Evolutionary conservation across 2,888 invertebrate species (phyloP), one percentile per base, ranked within the genome.

Genomic region (Lycophotia porphyrea): DNA sequence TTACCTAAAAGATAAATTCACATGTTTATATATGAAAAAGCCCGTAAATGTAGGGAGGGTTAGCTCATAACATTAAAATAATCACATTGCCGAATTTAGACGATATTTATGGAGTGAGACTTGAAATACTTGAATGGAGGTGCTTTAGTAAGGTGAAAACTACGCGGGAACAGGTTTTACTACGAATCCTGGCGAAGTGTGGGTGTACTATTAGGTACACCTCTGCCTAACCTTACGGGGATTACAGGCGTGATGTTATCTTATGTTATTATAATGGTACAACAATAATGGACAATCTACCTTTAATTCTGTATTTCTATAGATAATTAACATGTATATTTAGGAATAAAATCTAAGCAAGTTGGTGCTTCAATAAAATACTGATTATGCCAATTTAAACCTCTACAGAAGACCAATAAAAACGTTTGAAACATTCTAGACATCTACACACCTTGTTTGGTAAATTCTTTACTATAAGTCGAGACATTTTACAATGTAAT

Each of bases 401-500:
- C 15, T 34, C 15, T 9, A 8, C 11, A 64, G 0, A 7, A 24
- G 31, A 52, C 11, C 11, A 34, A 11, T 31, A 47, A 64, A 49
- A 52, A 34, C 15, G 36, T 24, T 42, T 27, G 18, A n/a, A 27
- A 34, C n/a, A 66, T 63, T 60, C 13, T n/a, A 47, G 2, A 63
- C 4, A 13, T 34, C 58, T 81, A 96, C 97, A 97, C 95, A 99
- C 99, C 92, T 97, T 97, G 95, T 98, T 98, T 0, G 99, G 99
- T 80, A 99, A 96, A 96, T 99, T 98, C 95, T 99, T 99, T 0
- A 99, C 97, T 87, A 99, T 98, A 85, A 99, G 96, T 86, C 99
- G 97, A 9, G 99, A 99, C 98, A 98, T 98, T 84, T 70, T 88
- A 68, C 52, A 13, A 58, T 72, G 11, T 39, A 68, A 72, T 36